Conservation (phyloP, 2,888 invertebrate species). For the Campopleginae sp. region DNA sequence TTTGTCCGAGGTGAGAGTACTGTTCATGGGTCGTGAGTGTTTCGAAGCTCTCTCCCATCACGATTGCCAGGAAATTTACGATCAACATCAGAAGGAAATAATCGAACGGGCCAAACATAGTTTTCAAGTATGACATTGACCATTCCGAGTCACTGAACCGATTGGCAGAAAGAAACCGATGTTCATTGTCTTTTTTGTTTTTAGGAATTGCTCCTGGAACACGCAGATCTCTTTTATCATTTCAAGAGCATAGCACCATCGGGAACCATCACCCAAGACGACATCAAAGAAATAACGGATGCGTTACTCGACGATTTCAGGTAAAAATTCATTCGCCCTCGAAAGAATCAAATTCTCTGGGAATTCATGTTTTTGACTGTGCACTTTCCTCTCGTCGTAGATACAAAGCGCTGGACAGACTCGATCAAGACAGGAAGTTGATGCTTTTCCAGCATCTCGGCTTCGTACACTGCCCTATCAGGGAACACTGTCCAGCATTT, state of each 20-base stretch:
- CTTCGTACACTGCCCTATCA: conserved; percentile 97
- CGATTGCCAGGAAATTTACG: conserved; percentile 96
- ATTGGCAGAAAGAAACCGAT: background rate
- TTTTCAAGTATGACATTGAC: conserved; percentile 88
- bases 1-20: conserved; percentile 94
- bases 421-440: conserved; percentile 97
- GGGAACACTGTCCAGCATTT: conserved; percentile 97
- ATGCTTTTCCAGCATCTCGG: conserved; percentile 98
- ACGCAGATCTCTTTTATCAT: conserved; percentile 96
- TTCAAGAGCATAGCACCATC: conserved; percentile 95
- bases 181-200: conserved; percentile 58
- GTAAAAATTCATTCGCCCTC: conserved; percentile 82
- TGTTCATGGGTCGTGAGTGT: conserved; percentile 97
- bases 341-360: background rate
- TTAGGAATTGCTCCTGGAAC: conserved; percentile 94
- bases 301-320: conserved; percentile 96
- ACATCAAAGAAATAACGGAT: conserved; percentile 96
- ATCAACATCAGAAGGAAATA: conserved; percentile 95
- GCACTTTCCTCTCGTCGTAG: conserved; percentile 83
- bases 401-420: conserved; percentile 96
- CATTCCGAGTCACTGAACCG: too few relatives aligned
- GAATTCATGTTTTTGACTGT: background rate
- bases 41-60: conserved; percentile 96
- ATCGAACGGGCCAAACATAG: conserved; percentile 95
- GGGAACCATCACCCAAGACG: conserved; percentile 96